phyloP scores from a whole-genome alignment of 2,113 vertebrate species.

The Baryphthengus martii region DNA sequence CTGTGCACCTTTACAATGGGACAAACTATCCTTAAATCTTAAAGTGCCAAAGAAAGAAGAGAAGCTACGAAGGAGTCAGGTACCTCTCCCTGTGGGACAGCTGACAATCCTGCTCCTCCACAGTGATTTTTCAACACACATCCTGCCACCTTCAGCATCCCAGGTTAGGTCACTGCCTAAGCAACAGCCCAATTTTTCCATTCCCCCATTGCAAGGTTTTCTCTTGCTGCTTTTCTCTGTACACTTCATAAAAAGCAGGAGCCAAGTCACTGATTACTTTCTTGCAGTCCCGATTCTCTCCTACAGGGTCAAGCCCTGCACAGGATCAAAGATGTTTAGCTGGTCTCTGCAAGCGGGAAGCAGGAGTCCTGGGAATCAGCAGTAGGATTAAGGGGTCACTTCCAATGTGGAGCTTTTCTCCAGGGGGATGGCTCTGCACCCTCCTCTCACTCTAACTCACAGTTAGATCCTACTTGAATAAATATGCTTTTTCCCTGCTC shows the following conservation, averaged over 20 bases:
- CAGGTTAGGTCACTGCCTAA: neutral
- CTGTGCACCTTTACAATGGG: neutral
- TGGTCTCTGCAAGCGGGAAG: neutral
- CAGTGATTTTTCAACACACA: accelerated
- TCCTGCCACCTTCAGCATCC: neutral
- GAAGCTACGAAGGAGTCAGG: neutral
- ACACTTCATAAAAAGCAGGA: neutral
- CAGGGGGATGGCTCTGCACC: neutral
- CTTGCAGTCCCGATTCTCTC: neutral
- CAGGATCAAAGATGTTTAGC: neutral
- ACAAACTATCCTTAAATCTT: neutral
- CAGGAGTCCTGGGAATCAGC: neutral
- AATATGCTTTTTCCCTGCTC: neutral
- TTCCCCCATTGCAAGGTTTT: neutral
- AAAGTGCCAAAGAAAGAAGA: neutral
- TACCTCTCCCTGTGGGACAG: neutral
- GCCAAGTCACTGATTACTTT: neutral
- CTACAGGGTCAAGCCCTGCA: neutral
- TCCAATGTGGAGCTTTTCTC: neutral
- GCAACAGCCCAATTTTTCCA: neutral
- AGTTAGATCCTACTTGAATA: neutral
- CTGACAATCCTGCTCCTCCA: neutral
- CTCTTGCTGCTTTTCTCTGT: neutral
- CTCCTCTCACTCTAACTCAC: neutral
- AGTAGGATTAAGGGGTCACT: neutral